phyloP scores from a whole-genome alignment of 2,113 vertebrate genomes.

The Corynorhinus townsendii region DNA sequence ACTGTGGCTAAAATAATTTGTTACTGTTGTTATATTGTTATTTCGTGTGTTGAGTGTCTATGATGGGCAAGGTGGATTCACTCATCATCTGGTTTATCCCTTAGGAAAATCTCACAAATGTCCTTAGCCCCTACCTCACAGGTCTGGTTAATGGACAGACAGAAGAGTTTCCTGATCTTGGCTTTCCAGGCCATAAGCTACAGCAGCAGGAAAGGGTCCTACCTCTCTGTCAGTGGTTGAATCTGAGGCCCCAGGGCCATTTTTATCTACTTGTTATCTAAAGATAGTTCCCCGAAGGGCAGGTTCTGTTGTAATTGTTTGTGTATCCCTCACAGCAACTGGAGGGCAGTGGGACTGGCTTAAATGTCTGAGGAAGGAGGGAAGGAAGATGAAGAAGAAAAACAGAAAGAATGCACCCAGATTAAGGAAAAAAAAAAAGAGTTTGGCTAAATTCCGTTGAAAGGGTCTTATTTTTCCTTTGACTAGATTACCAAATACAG shows the following conservation, averaged over 20 bases:
- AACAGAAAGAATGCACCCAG: not conserved
- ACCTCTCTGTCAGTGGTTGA: not conserved
- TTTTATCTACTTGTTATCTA: not conserved
- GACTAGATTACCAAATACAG: not conserved
- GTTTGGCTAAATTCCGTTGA: not conserved
- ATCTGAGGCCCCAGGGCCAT: not conserved
- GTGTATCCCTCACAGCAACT: not conserved
- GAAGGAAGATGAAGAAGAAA: not conserved
- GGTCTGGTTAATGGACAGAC: not conserved
- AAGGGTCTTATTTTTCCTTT: not conserved
- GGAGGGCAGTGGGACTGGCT: too few relatives aligned
- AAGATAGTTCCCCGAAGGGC: too few relatives aligned
- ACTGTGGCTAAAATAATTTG: not conserved
- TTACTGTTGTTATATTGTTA: not conserved
- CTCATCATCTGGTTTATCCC: not conserved
- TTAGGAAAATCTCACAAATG: not conserved
- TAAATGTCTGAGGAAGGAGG: not conserved
- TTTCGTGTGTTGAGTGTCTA: not conserved
- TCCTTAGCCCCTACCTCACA: not conserved
- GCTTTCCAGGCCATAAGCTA: not conserved
- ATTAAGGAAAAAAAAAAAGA: not conserved
- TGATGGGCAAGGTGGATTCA: rapidly evolving
- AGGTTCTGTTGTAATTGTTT: not conserved
- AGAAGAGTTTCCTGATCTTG: not conserved
- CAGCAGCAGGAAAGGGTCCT: not conserved